Conservation (phyloP, 2,113 vertebrate genomes). For the Promerops cafer region DNA sequence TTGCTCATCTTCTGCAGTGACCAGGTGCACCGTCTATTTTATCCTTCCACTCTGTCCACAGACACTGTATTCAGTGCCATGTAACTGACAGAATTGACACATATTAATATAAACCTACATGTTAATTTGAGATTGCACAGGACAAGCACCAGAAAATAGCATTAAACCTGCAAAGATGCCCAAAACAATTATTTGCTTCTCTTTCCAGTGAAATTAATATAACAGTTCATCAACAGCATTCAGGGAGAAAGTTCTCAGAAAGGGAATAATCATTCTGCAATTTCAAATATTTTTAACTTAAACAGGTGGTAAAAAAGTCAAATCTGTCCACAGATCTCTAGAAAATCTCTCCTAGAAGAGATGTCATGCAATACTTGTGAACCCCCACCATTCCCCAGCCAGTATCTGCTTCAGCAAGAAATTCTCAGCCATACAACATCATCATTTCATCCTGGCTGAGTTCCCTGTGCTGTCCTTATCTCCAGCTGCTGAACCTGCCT, state of each 20-base stretch:
- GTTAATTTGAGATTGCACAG: background rate
- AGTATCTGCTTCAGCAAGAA: background rate
- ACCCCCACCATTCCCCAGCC: background rate
- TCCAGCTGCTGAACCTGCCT: background rate
- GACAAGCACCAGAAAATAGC: background rate
- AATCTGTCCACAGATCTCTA: background rate
- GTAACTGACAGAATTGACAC: background rate
- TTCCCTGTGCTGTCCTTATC: background rate
- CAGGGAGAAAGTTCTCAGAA: background rate
- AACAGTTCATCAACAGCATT: background rate
- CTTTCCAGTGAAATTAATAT: background rate
- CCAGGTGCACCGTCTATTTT: background rate
- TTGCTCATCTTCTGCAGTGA: background rate
- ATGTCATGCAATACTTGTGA: background rate
- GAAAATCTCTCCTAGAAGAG: background rate
- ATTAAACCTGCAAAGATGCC: background rate
- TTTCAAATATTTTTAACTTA: background rate
- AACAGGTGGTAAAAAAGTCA: background rate
- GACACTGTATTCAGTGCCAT: background rate
- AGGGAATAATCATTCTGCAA: background rate
- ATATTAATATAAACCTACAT: background rate
- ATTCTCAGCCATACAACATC: background rate
- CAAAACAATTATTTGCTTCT: background rate
- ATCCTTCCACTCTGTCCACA: background rate
- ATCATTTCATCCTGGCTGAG: background rate